Conservation (phyloP, 1,140 invertebrate genomes). For the Drosophila biarmipes region DNA sequence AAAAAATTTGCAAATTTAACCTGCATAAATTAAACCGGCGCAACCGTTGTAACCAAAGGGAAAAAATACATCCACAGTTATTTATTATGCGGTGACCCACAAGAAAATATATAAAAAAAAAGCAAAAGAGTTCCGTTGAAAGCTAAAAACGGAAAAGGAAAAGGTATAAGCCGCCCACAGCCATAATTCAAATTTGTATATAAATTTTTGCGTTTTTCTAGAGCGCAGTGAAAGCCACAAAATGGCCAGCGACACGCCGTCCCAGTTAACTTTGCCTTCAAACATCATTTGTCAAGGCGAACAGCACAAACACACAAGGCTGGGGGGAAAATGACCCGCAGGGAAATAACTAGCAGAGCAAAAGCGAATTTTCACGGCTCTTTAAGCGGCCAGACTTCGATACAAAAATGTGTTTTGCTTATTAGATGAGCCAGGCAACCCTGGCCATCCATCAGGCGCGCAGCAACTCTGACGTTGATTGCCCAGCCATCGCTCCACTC, state of each 20-base stretch:
- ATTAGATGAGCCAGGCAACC: conserved; percentile 48
- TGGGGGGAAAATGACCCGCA: conserved; percentile 19
- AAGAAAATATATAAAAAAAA: conserved; percentile 32
- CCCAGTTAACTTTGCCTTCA: conserved; percentile 63
- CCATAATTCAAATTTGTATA: conserved; percentile 74
- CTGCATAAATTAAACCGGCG: conserved; percentile 66
- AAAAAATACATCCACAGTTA: conserved; percentile 60
- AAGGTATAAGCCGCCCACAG: conserved; percentile 41
- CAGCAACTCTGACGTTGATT: conserved; percentile 65
- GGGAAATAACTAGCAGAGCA: conserved; percentile 31
- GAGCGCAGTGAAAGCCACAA: conserved; percentile 14
- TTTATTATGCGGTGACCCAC: conserved; percentile 64
- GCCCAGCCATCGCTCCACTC: conserved; percentile 8
- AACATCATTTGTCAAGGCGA: conserved; percentile 63
- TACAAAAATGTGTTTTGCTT: conserved; percentile 48
- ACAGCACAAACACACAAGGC: conserved; percentile 14
- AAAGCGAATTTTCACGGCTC: conserved; percentile 54
- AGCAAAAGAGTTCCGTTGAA: conserved; percentile 62
- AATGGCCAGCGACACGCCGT: conserved; percentile 46
- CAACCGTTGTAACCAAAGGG: conserved; percentile 21
- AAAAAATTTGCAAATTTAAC: conserved; percentile 46
- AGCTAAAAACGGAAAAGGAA: conserved; percentile 48
- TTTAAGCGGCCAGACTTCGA: conserved; percentile 34
- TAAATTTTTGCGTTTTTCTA: conserved; percentile 45
- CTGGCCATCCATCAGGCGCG: conserved; percentile 49